These are phyloP conservation scores for Herpetotheres cachinnans DNA, from an alignment of 2,113 vertebrate genomes.

Conservation along the genomic window DNA sequence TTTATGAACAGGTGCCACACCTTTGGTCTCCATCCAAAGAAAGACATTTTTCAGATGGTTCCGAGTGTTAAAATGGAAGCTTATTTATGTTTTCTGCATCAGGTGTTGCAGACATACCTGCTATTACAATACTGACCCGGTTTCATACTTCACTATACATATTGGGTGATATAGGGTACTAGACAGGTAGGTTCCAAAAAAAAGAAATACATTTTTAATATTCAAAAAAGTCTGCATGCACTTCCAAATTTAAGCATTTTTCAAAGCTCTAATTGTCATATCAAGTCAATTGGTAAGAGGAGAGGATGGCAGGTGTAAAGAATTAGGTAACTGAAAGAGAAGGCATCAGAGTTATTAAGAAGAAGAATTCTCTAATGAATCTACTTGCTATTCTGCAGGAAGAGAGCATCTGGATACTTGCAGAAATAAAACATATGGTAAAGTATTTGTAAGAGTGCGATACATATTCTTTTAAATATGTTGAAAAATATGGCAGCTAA, in stretches of 20 bases:
- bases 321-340: background rate
- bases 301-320: background rate
- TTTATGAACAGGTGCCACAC: background rate
- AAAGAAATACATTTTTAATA: background rate
- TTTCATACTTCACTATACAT: background rate
- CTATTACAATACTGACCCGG: background rate
- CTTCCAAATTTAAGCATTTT: background rate
- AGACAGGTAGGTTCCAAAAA: background rate
- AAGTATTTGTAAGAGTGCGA: background rate
- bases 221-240: background rate
- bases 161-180: background rate
- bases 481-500: conserved; percentile 38
- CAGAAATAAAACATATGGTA: conserved; percentile 42
- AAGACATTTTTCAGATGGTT: background rate
- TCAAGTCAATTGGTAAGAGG: background rate
- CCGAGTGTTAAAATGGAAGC: background rate
- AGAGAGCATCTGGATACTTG: conserved; percentile 20
- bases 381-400: background rate
- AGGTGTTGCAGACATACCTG: background rate
- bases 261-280: background rate
- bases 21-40: background rate
- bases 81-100: background rate
- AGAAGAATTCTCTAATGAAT: background rate
- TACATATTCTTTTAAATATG: conserved; percentile 38
- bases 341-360: background rate